These are phyloP conservation scores for Bombus soroeensis DNA, from an alignment of 1,140 invertebrate genomes.

Conservation along the genomic window DNA sequence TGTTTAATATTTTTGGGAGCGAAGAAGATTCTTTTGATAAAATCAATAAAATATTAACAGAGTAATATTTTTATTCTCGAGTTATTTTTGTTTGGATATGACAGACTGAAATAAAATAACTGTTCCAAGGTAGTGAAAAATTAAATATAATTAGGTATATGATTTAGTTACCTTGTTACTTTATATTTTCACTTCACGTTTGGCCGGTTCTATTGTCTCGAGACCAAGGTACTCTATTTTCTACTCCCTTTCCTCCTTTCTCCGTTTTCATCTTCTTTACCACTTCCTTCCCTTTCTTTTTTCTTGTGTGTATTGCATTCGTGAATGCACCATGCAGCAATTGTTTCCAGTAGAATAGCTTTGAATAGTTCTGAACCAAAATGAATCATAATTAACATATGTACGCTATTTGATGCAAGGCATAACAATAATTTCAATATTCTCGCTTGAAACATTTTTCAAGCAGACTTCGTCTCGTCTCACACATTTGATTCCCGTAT, in stretches of 20 bases:
- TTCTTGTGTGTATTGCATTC: background rate
- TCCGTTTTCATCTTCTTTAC: background rate
- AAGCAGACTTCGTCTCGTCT: background rate
- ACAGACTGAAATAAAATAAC: no score
- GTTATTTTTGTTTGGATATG: no score
- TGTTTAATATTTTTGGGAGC: no score
- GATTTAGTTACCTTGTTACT: background rate
- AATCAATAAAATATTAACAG: no score
- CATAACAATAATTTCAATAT: no score
- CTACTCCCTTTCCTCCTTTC: background rate
- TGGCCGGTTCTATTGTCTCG: background rate
- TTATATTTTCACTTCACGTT: background rate
- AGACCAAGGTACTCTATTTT: background rate
- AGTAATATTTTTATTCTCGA: no score
- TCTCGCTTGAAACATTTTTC: background rate
- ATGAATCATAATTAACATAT: background rate
- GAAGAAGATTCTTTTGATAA: no score
- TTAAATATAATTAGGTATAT: background rate
- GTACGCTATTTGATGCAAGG: no score
- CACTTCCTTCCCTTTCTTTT: background rate
- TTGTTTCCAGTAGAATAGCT: background rate
- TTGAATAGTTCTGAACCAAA: background rate
- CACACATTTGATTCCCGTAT: background rate
- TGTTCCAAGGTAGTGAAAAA: background rate
- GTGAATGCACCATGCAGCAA: background rate